Base-by-base conservation (phyloP, 2,888 invertebrate genomes). In the Drosophila sordidula region DNA sequence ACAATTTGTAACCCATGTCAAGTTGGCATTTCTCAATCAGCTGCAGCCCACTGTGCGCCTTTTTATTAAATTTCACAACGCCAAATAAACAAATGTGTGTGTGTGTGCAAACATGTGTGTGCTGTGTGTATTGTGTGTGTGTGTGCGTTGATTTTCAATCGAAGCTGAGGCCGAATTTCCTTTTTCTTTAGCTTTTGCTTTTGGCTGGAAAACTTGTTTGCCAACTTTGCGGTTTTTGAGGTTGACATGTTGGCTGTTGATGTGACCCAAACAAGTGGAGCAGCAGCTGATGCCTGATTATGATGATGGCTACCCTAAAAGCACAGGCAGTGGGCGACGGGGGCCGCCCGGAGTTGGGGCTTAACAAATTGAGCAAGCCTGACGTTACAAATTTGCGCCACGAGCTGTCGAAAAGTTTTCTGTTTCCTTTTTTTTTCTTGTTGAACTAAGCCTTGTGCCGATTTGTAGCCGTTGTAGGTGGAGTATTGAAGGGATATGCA, bases 211-310 rank as follows among this genome's bases (percentile, higher is more conserved):
- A 84, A 84, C 73, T 87, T 87, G 87, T 86, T 82, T 85, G 88
- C 80, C 78, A 86, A 88, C 80, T 88, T 88, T 88, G 85, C 84
- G 87, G 89, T 81, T 89, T 89, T 87, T 84, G 86, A 79, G 80
- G 87, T 87, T 89, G 86, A 87, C 87, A 87, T 87, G 83, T 87
- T 87, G 89, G 65, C 79, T 85, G 78, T 81, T 85, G 83, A 87
- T 81, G 81, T 74, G 85, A 81, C 85, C 82, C 87, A 86, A 83
- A 79, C 80, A 82, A 78, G 74, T 80, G 77, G 56, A 80, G 78
- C 85, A 78, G 77, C 80, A 78, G 75, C 82, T 71, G 73, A 80
- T 83, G 80, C 75, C 70, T 86, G 82, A 86, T 77, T 77, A 75
- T 86, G 82, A 80, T 76, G 75, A 68, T 75, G 76, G 42, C 63